Conservation (phyloP, 2,797 vertebrate species). For the Halcyon chelicuti region DNA sequence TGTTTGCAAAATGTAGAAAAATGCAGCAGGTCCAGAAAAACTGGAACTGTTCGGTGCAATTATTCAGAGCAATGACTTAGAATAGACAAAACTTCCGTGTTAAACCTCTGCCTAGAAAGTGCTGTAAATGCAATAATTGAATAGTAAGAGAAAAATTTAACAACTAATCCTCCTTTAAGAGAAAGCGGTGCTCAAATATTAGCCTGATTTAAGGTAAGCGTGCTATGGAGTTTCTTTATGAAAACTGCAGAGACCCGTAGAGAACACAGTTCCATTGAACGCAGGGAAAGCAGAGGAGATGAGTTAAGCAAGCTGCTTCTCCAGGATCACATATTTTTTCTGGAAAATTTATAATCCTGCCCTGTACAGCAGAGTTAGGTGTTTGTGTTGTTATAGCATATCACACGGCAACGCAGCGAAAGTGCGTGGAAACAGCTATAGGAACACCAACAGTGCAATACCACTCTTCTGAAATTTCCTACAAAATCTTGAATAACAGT, state of each 20-base stretch:
- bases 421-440: not conserved
- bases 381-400: not conserved
- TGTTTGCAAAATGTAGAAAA: conserved; percentile 73
- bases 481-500: not conserved
- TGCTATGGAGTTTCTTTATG: not conserved
- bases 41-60: conserved; percentile 70
- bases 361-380: not conserved
- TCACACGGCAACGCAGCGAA: accelerated
- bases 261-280: not conserved
- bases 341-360: not conserved
- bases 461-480: not conserved
- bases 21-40: conserved; percentile 83
- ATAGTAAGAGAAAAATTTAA: not conserved
- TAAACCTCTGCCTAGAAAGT: not conserved
- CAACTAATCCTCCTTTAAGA: not conserved
- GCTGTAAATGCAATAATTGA: not conserved
- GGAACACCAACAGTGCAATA: not conserved
- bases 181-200: not conserved
- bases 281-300: not conserved
- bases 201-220: not conserved
- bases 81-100: not conserved
- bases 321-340: not conserved
- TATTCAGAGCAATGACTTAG: conserved; percentile 32
- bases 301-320: not conserved
- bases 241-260: not conserved